Conservation (phyloP, 2,113 vertebrate genomes). For the Aplodontia rufa region DNA sequence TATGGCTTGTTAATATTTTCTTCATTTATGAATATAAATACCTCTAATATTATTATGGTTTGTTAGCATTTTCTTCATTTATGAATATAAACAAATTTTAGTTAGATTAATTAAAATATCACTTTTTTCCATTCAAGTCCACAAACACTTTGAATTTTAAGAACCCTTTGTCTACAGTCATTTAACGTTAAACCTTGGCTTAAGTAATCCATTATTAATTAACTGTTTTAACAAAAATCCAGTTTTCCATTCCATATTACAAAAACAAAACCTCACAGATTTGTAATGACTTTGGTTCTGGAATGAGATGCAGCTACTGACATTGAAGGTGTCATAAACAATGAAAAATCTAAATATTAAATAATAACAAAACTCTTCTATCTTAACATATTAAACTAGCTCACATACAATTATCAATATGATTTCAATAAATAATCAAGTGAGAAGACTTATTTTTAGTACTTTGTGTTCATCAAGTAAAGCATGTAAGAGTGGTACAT, state of each 20-base stretch:
- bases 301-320: not conserved
- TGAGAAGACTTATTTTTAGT: constrained; percentile 10
- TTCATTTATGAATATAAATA: constrained; percentile 20
- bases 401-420: not conserved
- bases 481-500: not conserved
- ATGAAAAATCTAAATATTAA: constrained; percentile 2
- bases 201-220: not conserved
- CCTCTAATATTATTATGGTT: not conserved
- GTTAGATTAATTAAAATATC: not conserved
- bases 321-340: not conserved
- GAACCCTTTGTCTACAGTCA: not conserved
- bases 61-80: constrained; percentile 12
- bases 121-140: not conserved
- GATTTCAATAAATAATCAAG: not conserved
- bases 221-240: not conserved
- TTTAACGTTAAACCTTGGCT: not conserved
- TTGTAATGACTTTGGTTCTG: constrained; percentile 12
- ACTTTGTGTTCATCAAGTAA: not conserved
- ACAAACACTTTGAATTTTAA: not conserved
- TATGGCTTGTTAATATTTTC: not conserved
- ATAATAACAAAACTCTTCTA: constrained; percentile 1
- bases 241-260: not conserved
- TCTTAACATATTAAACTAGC: constrained; percentile 15
- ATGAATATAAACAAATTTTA: constrained; percentile 20
- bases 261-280: constrained; percentile 3